Evolutionary conservation across 2,888 invertebrate species (phyloP), one percentile per base, ranked within the genome.

Genomic region (Drosophila sordidapex): DNA sequence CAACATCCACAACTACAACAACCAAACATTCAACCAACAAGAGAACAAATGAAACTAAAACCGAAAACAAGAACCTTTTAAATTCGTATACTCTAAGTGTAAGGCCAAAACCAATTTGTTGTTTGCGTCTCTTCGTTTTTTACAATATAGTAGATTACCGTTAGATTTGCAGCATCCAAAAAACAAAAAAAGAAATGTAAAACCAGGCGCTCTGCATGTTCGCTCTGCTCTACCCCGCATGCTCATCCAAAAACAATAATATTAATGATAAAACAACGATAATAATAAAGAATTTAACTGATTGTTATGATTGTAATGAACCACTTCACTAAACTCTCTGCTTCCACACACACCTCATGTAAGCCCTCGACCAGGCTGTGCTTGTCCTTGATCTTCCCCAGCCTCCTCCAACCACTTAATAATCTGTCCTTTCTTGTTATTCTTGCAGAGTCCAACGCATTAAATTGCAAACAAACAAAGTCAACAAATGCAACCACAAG

Each of bases 371-470:
- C 40, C 52, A 52, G 40, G 54, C 54, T 74, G 43, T 69, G 52
- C 63, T 61, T 67, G 57, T 57, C 25, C 60, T 54, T 56, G 35
- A 60, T 36, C 25, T 61, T 27, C 29, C 54, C n/a, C 25, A 25
- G 13, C 27, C 48, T 21, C 51, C 51, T 35, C 35, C 40, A 51
- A 51, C 38, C 64, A 76, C 59, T 74, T 79, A 90, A 82, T 87
- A 82, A 71, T 73, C 43, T 80, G 57, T 71, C 53, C 48, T 64
- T 58, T 78, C 75, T 81, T 85, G 75, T 87, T 90, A 85, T 87
- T 83, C 78, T 92, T 93, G 79, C 92, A 93, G 92, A 91, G 87
- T 83, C 81, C 91, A 87, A 89, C 91, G 85, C 90, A 92, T 87
- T 92, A 91, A 90, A 81, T 68, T 84, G 74, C 70, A 71, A 74